A percentile compares a stretch with the other conserved stretches of the same genome.
Evolutionary conservation across 1,140 invertebrate species (phyloP).

Genomic region (Choristoneura fumiferana): DNA sequence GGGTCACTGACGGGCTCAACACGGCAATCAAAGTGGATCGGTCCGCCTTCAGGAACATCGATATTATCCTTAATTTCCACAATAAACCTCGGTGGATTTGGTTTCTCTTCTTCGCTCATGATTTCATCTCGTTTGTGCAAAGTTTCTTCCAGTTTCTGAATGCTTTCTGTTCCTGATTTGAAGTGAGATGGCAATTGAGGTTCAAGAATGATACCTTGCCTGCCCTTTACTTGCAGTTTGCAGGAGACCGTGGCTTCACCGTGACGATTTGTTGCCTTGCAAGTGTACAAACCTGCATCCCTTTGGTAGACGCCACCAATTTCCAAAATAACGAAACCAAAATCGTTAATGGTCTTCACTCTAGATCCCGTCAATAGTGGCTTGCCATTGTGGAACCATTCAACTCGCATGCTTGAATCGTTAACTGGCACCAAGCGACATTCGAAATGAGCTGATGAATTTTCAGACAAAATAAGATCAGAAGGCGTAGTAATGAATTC

Average conservation of each 20-base stretch:
- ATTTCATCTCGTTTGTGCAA: constrained; percentile 93
- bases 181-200: constrained; percentile 94
- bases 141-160: constrained; percentile 93
- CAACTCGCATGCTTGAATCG: constrained; percentile 94
- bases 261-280: constrained; percentile 94
- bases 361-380: constrained; percentile 91
- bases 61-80: constrained; percentile 91
- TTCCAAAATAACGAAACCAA: constrained; percentile 96
- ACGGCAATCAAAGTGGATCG: constrained; percentile 94
- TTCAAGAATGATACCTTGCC: constrained; percentile 93
- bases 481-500: constrained; percentile 94
- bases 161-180: constrained; percentile 91
- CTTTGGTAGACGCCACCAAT: constrained; percentile 92
- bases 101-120: constrained; percentile 88
- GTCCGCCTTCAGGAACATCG: constrained; percentile 91
- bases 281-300: constrained; percentile 93
- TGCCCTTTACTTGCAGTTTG: constrained; percentile 89
- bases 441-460: constrained; percentile 95
- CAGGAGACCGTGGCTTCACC: constrained; percentile 93
- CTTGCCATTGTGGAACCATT: constrained; percentile 98
- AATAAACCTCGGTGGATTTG: constrained; percentile 90
- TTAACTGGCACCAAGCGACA: constrained; percentile 93
- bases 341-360: constrained; percentile 95
- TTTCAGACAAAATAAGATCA: constrained; percentile 92
- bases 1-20: constrained; percentile 93